phyloP scores from a whole-genome alignment of 2,797 vertebrate genomes.

The Enteromius afrohamiltoni region DNA sequence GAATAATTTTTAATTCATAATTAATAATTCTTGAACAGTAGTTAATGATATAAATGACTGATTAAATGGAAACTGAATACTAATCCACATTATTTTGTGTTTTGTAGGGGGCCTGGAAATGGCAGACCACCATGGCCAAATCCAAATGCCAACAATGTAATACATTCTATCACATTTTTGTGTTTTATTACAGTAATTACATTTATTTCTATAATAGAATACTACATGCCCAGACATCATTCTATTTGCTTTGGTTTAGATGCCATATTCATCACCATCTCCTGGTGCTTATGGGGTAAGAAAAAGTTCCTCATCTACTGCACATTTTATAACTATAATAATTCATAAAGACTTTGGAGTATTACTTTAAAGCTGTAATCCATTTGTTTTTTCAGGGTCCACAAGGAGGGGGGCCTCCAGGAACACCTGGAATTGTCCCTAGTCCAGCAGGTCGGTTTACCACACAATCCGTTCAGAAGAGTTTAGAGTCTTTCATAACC shows the following conservation, averaged over 20 bases:
- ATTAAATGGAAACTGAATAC: not conserved
- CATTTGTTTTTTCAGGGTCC: slow-evolving; percentile 81
- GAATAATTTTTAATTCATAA: not conserved
- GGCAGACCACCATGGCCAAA: slow-evolving; percentile 96
- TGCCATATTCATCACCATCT: slow-evolving; percentile 98
- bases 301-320: slow-evolving; percentile 22
- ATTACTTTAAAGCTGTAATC: not conserved
- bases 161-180: not conserved
- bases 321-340: not conserved
- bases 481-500: not conserved
- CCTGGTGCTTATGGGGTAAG: slow-evolving; percentile 98
- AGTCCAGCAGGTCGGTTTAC: slow-evolving; percentile 91
- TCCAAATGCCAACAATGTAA: slow-evolving; percentile 98
- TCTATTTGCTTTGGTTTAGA: slow-evolving; percentile 79
- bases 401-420: slow-evolving; percentile 95
- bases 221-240: slow-evolving; percentile 13
- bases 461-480: not conserved
- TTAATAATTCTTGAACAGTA: not conserved
- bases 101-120: slow-evolving; percentile 90
- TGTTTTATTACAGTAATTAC: not conserved
- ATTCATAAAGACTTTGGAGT: not conserved
- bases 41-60: not conserved
- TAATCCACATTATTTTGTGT: not conserved
- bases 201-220: not conserved
- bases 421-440: slow-evolving; percentile 96